Base-by-base conservation (phyloP, 2,113 vertebrate genomes). In the Cryptomyrus ogoouensis region DNA sequence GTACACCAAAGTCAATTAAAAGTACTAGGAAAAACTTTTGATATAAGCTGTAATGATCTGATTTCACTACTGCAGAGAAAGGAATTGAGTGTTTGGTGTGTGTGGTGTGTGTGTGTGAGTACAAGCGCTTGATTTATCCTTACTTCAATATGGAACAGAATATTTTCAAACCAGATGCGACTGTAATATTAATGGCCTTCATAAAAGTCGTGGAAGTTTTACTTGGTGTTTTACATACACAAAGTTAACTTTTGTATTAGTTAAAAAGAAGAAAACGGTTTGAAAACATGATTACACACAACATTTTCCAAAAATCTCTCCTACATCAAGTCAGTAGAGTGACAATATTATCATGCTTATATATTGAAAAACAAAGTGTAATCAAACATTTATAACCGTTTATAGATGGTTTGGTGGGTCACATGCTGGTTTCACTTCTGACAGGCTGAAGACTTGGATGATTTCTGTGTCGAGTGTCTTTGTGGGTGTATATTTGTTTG, bases 1-100 rank as follows among this genome's bases (percentile, higher is more conserved):
- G 89, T 89, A 89, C 89, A 89, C 89, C 89, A 89, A 89, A 89
- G 89, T 89, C 58, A 83, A 89, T 89, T 89, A 89, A 89, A 88
- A 89, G 53, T 84, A 56, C 47, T 44, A 89, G 74, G 83, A 89
- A 89, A 89, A 89, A 31, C 52, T 89, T 89, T 89, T 89, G 80
- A 89, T 89, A 89, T 62, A 89, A 58, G 56, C 80, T 56, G 80
- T 52, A 47, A 53, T 89, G 27, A 89, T 74, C 27, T 87, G 50
- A 53, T 87, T 87, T 52, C 42, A 17, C 46, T 85, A 21, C 83
- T 85, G 19, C 83, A 5, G 46, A 24, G 47, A 49, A 42, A 39
- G 35, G 35, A 27, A 47, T 49, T 1, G 21, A 10, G 19, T 84
- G 83, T 84, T 21, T 21, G n/a, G 2, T 70, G n/a, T 66, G 62